Percentiles rank a stretch among this genome's conserved stretches.
phyloP scores from a whole-genome alignment of 1,140 invertebrate species.

The Penaeus indicus region DNA sequence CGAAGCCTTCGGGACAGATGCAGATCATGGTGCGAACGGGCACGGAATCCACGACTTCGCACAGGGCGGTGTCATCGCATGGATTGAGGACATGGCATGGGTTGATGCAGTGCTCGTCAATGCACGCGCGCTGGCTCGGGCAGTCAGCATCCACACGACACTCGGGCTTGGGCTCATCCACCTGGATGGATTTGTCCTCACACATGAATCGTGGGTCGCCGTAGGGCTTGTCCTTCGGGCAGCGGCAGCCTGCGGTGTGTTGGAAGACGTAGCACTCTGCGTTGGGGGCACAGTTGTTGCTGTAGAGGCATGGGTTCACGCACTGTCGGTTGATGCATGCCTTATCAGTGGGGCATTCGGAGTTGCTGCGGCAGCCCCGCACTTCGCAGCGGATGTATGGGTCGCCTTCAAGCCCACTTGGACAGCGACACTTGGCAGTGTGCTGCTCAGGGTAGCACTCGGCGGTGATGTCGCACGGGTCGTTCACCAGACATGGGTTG shows the following conservation, averaged over 20 bases:
- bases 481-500: conserved; percentile 81
- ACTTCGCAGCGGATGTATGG: conserved; percentile 67
- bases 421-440: conserved; percentile 70
- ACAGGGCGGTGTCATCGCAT: conserved; percentile 75
- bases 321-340: conserved; percentile 70
- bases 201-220: conserved; percentile 69
- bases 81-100: conserved; percentile 84
- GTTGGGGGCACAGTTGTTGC: conserved; percentile 81
- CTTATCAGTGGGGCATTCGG: conserved; percentile 69
- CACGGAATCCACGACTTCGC: conserved; percentile 66
- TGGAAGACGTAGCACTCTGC: conserved; percentile 86
- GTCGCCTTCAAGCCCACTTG: conserved; percentile 68
- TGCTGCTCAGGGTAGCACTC: conserved; percentile 85
- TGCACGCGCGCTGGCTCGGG: conserved; percentile 68
- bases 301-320: conserved; percentile 72
- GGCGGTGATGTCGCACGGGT: conserved; percentile 84
- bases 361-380: conserved; percentile 64
- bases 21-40: conserved; percentile 67
- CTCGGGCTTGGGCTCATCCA: conserved; percentile 71
- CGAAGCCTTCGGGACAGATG: conserved; percentile 67
- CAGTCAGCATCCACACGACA: conserved; percentile 69
- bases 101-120: conserved; percentile 79
- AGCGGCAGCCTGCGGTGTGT: conserved; percentile 86
- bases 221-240: conserved; percentile 72
- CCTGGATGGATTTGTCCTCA: conserved; percentile 86